Percentiles rank a stretch among this genome's conserved stretches.
Evolutionary conservation across 1,140 invertebrate genomes (phyloP).

Genomic region (Heliconius congener): DNA sequence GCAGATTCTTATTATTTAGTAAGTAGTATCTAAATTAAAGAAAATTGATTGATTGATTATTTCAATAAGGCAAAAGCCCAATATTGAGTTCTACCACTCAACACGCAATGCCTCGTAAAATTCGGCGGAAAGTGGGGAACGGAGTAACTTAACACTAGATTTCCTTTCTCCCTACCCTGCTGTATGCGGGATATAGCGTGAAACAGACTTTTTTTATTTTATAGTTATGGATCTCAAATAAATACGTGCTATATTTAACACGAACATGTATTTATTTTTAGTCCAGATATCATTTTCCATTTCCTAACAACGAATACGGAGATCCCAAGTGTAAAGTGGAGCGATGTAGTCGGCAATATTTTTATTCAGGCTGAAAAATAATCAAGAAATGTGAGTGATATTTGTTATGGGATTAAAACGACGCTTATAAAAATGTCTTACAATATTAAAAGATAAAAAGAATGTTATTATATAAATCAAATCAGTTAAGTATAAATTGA

Average conservation of each 20-base stretch:
- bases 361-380: slow-evolving; percentile 6
- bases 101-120: too few relatives aligned
- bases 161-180: too few relatives aligned
- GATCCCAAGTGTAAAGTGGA: slow-evolving; percentile 17
- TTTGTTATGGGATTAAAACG: slow-evolving; percentile 1
- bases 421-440: background rate
- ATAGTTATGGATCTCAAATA: too few relatives aligned
- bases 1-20: too few relatives aligned
- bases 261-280: slow-evolving; percentile 1
- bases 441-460: background rate
- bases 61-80: too few relatives aligned
- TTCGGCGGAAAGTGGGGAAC: too few relatives aligned
- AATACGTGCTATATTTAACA: background rate
- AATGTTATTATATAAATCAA: background rate
- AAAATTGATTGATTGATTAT: too few relatives aligned
- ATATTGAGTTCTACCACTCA: too few relatives aligned
- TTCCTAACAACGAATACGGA: background rate
- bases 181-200: too few relatives aligned
- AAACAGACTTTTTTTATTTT: too few relatives aligned
- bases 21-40: too few relatives aligned
- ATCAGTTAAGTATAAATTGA: background rate
- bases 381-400: slow-evolving; percentile 14
- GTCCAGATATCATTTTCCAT: background rate
- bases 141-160: too few relatives aligned
- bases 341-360: background rate